Base-by-base conservation (phyloP, 2,888 invertebrate genomes). In the Nysson spinosus region DNA sequence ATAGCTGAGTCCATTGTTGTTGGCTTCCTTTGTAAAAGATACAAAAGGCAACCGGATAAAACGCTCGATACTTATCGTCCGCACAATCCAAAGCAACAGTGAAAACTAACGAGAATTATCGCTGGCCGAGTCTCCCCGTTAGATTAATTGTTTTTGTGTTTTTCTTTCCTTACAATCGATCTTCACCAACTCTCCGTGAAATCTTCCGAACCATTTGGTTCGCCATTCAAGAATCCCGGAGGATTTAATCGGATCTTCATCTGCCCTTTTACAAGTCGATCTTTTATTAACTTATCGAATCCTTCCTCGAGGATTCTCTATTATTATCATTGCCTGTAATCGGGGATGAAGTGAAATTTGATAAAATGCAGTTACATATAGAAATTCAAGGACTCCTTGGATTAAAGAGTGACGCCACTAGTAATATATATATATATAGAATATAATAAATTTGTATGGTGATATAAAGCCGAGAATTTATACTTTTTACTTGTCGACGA, bases 31-130 rank as follows among this genome's bases (percentile, higher is more conserved):
- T 74, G 72, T 75, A 7, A n/a, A 19, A 14, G 34, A 24, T 19
- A 74, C 56, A 69, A 75, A 67, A 56, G 75, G 19, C 32, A 42
- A 30, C 20, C 43, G 37, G 64, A 69, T 72, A 67, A 72, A 75
- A 44, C 37, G 60, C 49, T 60, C 60, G 60, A 70, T 72, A 66
- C 49, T 58, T 40, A 66, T 60, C 44, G 28, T 20, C 34, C 52
- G 22, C 20, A 28, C 61, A 44, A 62, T 61, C 51, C 52, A 52
- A 58, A 58, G 55, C 47, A 51, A 60, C 24, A 30, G 4, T 4
- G 40, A 19, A 32, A 42, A 49, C 35, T 35, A 62, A n/a, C n/a
- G n/a, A 52, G 44, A 56, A 57, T 50, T 42, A 69, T 66, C 43
- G 40, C 24, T 32, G 7, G 26, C 7, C 11, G 3, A 22, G 24